Evolutionary conservation across 2,888 invertebrate genomes (phyloP).

Genomic region (Polymixis flavicincta): DNA sequence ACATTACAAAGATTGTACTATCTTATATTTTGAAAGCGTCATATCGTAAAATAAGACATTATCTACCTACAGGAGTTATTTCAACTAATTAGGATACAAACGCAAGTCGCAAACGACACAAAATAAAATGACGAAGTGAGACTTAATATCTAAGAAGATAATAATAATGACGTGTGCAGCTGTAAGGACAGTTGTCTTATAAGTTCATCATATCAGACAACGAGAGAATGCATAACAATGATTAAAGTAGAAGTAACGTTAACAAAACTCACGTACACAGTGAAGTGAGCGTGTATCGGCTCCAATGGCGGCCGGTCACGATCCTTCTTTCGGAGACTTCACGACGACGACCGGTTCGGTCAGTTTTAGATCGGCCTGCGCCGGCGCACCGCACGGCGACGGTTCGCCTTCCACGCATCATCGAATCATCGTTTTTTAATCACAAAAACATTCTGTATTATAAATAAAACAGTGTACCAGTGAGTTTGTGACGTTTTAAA

Average conservation of each 20-base stretch:
- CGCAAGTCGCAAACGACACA: slow-evolving; percentile 3
- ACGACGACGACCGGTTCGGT: slow-evolving; percentile 83
- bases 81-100: slow-evolving; percentile 46
- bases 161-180: not conserved
- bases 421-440: slow-evolving; percentile 75
- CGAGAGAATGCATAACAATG: slow-evolving; percentile 64
- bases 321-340: slow-evolving; percentile 78
- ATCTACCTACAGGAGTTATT: slow-evolving; percentile 42
- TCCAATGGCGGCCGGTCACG: slow-evolving; percentile 77
- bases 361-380: slow-evolving; percentile 86
- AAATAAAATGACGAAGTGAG: slow-evolving; percentile 9
- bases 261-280: slow-evolving; percentile 59
- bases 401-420: slow-evolving; percentile 74
- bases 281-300: slow-evolving; percentile 69
- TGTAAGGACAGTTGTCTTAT: slow-evolving; percentile 1
- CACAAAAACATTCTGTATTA: slow-evolving; percentile 69
- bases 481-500: slow-evolving; percentile 55
- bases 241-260: slow-evolving; percentile 59
- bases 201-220: slow-evolving; percentile 30
- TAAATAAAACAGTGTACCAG: slow-evolving; percentile 66
- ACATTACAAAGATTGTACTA: slow-evolving; percentile 43
- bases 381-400: slow-evolving; percentile 73
- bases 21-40: slow-evolving; percentile 51
- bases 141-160: slow-evolving; percentile 1
- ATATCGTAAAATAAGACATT: slow-evolving; percentile 42